phyloP scores from a whole-genome alignment of 2,797 vertebrate species.

The Argyrosomus regius region DNA sequence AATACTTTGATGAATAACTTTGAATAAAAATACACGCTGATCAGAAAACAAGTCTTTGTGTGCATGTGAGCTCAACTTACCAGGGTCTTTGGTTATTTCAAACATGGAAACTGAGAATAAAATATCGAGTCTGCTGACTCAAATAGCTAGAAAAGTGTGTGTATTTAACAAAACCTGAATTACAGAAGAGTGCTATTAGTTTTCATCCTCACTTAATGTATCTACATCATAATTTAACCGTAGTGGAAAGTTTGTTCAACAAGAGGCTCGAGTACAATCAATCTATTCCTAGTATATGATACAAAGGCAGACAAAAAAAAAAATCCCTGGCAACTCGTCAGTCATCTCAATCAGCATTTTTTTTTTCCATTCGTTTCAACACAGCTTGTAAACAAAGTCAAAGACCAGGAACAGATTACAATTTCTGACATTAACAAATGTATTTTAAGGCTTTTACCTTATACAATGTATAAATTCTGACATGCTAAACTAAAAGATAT shows the following conservation, averaged over 20 bases:
- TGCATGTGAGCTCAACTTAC: slow-evolving; percentile 39
- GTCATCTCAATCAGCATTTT: slow-evolving; percentile 37
- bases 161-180: slow-evolving; percentile 47
- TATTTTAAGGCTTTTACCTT: slow-evolving; percentile 88
- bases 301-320: slow-evolving; percentile 50
- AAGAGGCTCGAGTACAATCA: slow-evolving; percentile 50
- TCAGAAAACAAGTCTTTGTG: slow-evolving; percentile 35
- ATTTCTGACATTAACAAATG: slow-evolving; percentile 85
- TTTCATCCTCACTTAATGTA: slow-evolving; percentile 13
- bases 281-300: slow-evolving; percentile 39
- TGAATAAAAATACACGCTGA: slow-evolving; percentile 73
- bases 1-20: slow-evolving; percentile 64
- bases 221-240: slow-evolving; percentile 37
- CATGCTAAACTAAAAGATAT: slow-evolving; percentile 93
- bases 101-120: slow-evolving; percentile 36
- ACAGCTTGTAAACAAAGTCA: slow-evolving; percentile 71
- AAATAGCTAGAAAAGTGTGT: slow-evolving; percentile 38
- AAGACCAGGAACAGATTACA: slow-evolving; percentile 76
- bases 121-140: neutral
- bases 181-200: slow-evolving; percentile 25
- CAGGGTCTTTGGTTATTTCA: slow-evolving; percentile 69
- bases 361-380: slow-evolving; percentile 48
- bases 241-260: slow-evolving; percentile 40
- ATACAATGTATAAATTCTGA: slow-evolving; percentile 96
- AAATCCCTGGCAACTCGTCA: slow-evolving; percentile 38